Base-by-base conservation (phyloP, 2,797 vertebrate species). In the Leptoclinus maculatus region DNA sequence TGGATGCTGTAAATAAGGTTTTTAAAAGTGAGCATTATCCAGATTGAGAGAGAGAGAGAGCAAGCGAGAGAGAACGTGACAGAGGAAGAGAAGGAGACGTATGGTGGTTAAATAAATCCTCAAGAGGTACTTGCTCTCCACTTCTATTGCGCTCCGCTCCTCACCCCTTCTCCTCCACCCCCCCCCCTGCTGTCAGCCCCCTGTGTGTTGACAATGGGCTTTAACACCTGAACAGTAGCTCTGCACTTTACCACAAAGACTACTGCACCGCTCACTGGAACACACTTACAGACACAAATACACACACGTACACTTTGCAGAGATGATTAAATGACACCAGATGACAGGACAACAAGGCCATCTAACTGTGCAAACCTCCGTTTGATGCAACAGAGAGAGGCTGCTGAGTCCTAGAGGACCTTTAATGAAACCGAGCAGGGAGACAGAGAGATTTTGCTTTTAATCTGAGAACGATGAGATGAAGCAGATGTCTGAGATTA, bases 1-100 rank as follows among this genome's bases (percentile, higher is more conserved):
- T 95, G 85, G 78, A 78, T 57, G 88, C 85, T 83, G 87, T 92
- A 93, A 93, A 91, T 91, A 92, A 91, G 82, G 85, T 90, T 94
- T 92, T 92, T 88, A 86, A 89, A 91, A 90, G 90, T 83, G 81
- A 89, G 84, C 88, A 90, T 90, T 90, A 90, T 85, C 87, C 78
- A 82, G 87, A 93, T 90, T 90, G 88, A 90, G 87, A 80, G 83
- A 66, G 68, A 19, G 63, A 32, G 56, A 34, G 60, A 66, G 74
- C 8, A 21, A 43, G 56, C 3, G 29, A 65, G 71, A 34, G 79
- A 79, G 83, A 75, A 62, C 73, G 69, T 70, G 83, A 82, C 63
- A 81, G 72, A 81, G 75, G 78, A 70, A 92, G 87, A 81, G 81
- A 82, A 62, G 66, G 81, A 89, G 88, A 91, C 83, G 57, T 81